Base-by-base conservation (phyloP, 2,888 invertebrate genomes). In the Bimastos eiseni region DNA sequence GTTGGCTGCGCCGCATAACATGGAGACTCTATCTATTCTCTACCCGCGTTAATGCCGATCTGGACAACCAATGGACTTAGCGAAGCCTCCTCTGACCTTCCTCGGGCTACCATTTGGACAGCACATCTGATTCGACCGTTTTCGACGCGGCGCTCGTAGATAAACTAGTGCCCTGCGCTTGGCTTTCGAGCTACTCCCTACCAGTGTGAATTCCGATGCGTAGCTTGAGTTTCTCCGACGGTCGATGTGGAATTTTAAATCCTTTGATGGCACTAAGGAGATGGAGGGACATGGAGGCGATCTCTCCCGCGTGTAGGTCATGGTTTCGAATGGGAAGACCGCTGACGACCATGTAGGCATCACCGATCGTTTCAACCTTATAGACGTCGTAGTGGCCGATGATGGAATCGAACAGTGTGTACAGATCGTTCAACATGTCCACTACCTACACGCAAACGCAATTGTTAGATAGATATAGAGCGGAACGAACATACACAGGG, bases 331-430 rank as follows among this genome's bases (percentile, higher is more conserved):
- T 92, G 5, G 95, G 95, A 36, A 95, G 93, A 34, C 94, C 95
- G 34, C 90, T 90, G 49, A 91, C 92, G 17, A 92, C 92, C 92
- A 92, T 92, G 91, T 92, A 92, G 55, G 92, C 92, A 44, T 92
- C 92, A 24, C 92, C 92, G 38, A 92, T 92, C n/a, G 92, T 92
- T 89, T 92, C 92, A 89, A 93, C 93, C 88, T 93, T 93, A 90
- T 93, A 93, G 33, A 99, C 99, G 95, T 95, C 94, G 94, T 97
- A 98, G 94, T 97, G 96, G 0, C 97, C 97, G 93, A 98, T 97
- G 91, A 98, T 97, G 0, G 97, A 97, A 94, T 98, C 98, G 94
- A 97, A 98, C 93, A 97, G 97, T 0, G 98, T 98, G 95, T 98
- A 98, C 90, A 98, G 95, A 94, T 98, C 97, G 94, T 98, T 98